Base-by-base conservation (phyloP, 92 coral and sea anemone species). In the Plumapathes pennacea region DNA sequence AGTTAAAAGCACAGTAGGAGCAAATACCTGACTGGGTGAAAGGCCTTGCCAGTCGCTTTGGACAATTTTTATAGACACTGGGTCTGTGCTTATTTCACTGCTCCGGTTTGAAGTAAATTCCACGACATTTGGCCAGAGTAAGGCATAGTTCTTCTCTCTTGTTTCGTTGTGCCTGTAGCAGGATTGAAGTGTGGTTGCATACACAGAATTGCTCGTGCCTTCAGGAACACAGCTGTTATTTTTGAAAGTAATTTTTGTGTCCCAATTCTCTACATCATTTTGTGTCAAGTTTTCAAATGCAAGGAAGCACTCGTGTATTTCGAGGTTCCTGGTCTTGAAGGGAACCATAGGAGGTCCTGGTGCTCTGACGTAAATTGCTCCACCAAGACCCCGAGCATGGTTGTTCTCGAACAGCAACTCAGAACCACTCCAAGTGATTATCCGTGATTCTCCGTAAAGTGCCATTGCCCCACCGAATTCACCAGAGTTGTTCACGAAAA, bases 381-480 rank as follows among this genome's bases (percentile, higher is more conserved):
- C 87, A 9, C 87, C 87, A 29, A 66, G 53, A 10, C 52, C 68
- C 24, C 1, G 3, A 6, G 87, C 87, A 7, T 12, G 15, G 37
- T 80, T 80, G 17, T 40, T 18, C 14, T 27, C 46, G 43, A 80
- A 80, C 10, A n/a, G 14, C 9, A 80, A 15, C 18, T 14, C 8
- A 14, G 87, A 64, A 25, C 32, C 32, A 4, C 62, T 52, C 60
- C 47, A 62, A 4, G 61, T 38, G 25, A 74, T 54, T 5, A 80
- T 67, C 45, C 30, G n/a, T 20, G 87, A 56, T 38, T 56, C 32
- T 9, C 81, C 86, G 53, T 56, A 80, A 38, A 80, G 47, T 3
- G 83, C 87, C 11, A 80, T 37, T 9, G 87, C 87, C 21, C 87
- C 87, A 7, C 87, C 87, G 13, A 40, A 11, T 8, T 44, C 5